Evolutionary conservation across 2,797 vertebrate genomes (phyloP), one percentile per base, ranked within the genome.

Genomic region (Anguilla marmorata): DNA sequence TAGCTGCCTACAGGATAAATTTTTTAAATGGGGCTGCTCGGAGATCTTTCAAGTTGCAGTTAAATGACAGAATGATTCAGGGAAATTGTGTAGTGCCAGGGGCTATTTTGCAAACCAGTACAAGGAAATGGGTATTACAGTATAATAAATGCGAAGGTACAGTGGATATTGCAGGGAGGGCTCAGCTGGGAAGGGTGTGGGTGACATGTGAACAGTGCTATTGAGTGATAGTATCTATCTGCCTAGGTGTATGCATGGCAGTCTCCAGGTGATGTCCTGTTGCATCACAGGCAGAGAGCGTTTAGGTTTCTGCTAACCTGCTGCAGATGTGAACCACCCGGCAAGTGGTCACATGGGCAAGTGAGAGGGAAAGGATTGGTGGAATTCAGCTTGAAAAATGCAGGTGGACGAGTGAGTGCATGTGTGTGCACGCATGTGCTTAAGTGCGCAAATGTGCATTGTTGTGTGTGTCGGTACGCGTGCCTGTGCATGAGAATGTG

Each of bases 91-190:
- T 76, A 12, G 74, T 41, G 48, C 66, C 56, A 66, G 80, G 79
- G 0, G 63, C 60, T 33, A 56, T 85, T 85, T 85, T 63, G 50
- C 84, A 41, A 87, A 48, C 80, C 69, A 63, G 58, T 21, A 41
- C 19, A 54, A 50, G 82, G 3, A 48, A 52, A 33, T 69, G 52
- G 58, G 11, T 87, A 37, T 87, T 54, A 48, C 27, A 50, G 74
- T 37, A 21, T 48, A 50, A 27, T n/a, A 63, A 21, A 83, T 24
- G 27, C 76, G 48, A 41, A 80, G 33, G 9, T 11, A 79, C 74
- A 37, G 4, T 41, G 27, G 37, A 16, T 14, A 45, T 33, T 16
- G 33, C 72, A 48, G 45, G 45, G 79, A 6, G 41, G 79, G 8
- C 21, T 21, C 45, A 9, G 5, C 4, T 24, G 21, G 45, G 45